Evolutionary conservation across 2,888 invertebrate species (phyloP), one percentile per base, ranked within the genome.

Genomic region (Neelides folsomi): DNA sequence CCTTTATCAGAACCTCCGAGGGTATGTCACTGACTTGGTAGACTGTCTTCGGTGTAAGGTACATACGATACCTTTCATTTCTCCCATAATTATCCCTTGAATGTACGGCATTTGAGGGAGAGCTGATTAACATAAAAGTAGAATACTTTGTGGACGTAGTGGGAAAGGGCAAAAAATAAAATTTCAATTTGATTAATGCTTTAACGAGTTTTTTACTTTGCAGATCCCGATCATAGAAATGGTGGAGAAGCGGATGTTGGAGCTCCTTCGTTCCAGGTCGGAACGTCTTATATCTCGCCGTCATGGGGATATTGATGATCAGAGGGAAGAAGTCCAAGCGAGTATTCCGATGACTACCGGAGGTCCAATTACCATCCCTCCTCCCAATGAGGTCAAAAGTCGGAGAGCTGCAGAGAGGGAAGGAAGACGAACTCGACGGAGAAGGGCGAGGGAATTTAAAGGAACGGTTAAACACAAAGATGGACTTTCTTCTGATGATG

Each of bases 11-110:
- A 88, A 93, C 74, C 80, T 89, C 68, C 80, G 89, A 71, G 89
- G 90, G 68, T 97, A 92, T 78, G 81, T 93, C 69, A 86, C 86
- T 65, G 93, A 95, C 79, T 82, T 95, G 72, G 82, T 95, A 70
- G 95, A 97, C 76, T 97, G 95, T 75, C 78, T 95, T 67, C 89
- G 93, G 71, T 92, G 94, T 76, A 97, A 97, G 83, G 89, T 93
- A 69, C 67, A 70, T 69, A 56, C 48, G 58, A 60, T 27, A 27
- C 27, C 27, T 27, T 27, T 27, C 27, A 27, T 27, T 27, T 27
- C 7, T 7, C 27, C 27, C 27, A 5, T 27, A 5, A 5, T 27
- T 7, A 27, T 27, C 7, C 27, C 27, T 27, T 7, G 27, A 27
- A 27, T 27, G 27, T 27, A 27, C 27, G 15, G 43, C 43, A 18